Evolutionary conservation across 2,888 invertebrate genomes (phyloP).

Genomic region (Acheta domesticus): DNA sequence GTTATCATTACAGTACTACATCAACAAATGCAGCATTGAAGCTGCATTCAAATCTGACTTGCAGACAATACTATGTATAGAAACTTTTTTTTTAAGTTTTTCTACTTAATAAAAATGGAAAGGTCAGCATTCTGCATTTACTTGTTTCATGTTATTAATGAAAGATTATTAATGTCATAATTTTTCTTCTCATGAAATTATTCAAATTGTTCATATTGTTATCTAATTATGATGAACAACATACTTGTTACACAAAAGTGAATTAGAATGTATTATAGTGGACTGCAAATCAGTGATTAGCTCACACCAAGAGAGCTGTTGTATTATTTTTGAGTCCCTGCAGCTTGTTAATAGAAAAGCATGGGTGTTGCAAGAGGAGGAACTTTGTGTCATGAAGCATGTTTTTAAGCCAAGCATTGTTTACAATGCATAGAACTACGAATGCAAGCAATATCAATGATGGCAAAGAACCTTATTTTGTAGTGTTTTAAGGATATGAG

Average conservation of each 20-base stretch:
- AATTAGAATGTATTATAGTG: background rate
- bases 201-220: background rate
- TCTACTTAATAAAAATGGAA: no score
- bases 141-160: background rate
- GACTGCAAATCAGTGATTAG: background rate
- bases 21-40: background rate
- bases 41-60: background rate
- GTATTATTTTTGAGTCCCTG: conserved; percentile 18
- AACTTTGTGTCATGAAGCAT: conserved; percentile 23
- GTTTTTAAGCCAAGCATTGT: conserved; percentile 1
- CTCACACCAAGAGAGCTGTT: conserved; percentile 5
- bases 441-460: conserved; percentile 32
- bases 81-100: background rate
- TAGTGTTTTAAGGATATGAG: conserved; percentile 29
- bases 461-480: conserved; percentile 30
- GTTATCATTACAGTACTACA: no score
- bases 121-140: background rate
- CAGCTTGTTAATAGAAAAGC: conserved; percentile 19
- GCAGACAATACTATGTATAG: background rate
- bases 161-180: background rate
- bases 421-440: conserved; percentile 11
- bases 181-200: background rate
- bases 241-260: conserved; percentile 6
- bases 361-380: background rate
- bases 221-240: background rate